These are phyloP conservation scores for Colletes collaris DNA, from an alignment of 2,888 invertebrate genomes.

Conservation along the genomic window DNA sequence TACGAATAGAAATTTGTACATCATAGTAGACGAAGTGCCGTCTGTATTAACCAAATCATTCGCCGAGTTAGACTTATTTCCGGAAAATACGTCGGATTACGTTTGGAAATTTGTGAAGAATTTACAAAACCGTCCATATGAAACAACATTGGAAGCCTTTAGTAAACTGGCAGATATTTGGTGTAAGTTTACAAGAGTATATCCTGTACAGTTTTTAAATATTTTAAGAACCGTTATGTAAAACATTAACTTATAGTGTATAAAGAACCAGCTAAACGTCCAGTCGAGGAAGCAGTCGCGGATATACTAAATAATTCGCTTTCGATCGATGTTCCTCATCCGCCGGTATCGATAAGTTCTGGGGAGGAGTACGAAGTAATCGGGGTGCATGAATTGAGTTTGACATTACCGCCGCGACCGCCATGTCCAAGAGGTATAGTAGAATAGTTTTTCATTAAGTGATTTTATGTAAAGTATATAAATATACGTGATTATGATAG, in stretches of 20 bases:
- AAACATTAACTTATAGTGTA: conserved; percentile 83
- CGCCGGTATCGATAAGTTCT: conserved; percentile 80
- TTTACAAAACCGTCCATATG: conserved; percentile 89
- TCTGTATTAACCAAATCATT: conserved; percentile 93
- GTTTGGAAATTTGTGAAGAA: conserved; percentile 87
- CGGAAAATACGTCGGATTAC: conserved; percentile 87
- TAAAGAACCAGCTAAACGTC: conserved; percentile 86
- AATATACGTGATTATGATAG: conserved; percentile 81
- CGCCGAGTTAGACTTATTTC: conserved; percentile 92
- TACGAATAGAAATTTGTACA: conserved; percentile 88
- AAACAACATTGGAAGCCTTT: conserved; percentile 93
- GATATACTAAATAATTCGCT: conserved; percentile 85
- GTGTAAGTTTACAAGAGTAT: conserved; percentile 82
- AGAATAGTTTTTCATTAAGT: background rate
- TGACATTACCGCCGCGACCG: conserved; percentile 89
- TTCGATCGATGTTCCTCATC: conserved; percentile 72
- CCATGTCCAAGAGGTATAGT: conserved; percentile 78
- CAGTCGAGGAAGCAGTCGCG: conserved; percentile 87
- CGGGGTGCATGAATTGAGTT: conserved; percentile 84
- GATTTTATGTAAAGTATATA: conserved; percentile 7
- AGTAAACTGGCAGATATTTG: conserved; percentile 93
- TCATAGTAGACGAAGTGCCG: conserved; percentile 87
- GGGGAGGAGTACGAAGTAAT: conserved; percentile 90
- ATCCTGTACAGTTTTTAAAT: background rate
- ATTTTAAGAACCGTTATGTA: conserved; percentile 13